Conservation (phyloP, 2,888 invertebrate genomes). For the Cotesia congregata region DNA sequence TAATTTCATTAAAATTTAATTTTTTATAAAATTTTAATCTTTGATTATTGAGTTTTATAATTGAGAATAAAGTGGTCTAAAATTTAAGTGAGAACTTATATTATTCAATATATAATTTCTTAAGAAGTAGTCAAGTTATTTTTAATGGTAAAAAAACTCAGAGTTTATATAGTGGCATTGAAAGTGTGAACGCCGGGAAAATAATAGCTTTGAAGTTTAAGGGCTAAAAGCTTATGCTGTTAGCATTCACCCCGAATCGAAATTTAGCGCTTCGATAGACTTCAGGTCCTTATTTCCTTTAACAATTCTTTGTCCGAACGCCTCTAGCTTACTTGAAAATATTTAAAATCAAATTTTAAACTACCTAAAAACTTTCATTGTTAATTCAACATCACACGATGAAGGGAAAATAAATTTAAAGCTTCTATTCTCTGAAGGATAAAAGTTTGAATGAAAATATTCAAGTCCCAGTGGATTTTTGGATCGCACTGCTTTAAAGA, state of each 20-base stretch:
- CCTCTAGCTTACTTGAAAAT: too few relatives aligned
- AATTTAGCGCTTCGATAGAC: background rate
- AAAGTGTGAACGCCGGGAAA: background rate
- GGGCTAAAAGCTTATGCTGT: background rate
- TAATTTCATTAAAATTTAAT: too few relatives aligned
- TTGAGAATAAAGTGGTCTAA: background rate
- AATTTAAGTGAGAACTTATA: background rate
- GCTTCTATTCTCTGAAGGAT: too few relatives aligned
- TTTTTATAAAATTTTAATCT: too few relatives aligned
- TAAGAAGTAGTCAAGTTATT: background rate
- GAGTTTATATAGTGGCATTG: background rate
- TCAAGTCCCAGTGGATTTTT: too few relatives aligned
- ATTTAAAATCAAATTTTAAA: too few relatives aligned
- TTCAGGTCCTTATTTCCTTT: background rate
- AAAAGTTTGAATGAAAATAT: too few relatives aligned
- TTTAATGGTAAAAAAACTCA: background rate
- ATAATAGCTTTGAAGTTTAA: slow-evolving; percentile 1
- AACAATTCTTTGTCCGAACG: too few relatives aligned
- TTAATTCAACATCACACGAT: too few relatives aligned
- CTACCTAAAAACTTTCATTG: too few relatives aligned
- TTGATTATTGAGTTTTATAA: background rate
- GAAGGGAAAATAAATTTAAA: too few relatives aligned
- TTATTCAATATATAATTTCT: background rate
- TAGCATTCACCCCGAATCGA: background rate
- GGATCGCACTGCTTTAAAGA: too few relatives aligned